Evolutionary conservation across 2,888 invertebrate genomes (phyloP).

Genomic region (Andricus quercusramuli): DNA sequence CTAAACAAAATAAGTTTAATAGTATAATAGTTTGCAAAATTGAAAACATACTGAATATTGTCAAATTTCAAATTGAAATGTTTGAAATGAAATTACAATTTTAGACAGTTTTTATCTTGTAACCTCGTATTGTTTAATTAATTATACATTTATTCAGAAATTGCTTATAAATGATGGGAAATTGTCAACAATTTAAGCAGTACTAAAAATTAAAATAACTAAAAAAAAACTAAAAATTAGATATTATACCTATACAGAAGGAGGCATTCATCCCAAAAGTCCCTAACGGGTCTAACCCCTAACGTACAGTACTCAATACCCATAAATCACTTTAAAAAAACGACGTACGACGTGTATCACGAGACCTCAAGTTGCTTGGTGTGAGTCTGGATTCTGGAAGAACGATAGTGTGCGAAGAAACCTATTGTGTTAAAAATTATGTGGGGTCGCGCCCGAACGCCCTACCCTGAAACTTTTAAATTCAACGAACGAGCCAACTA

Average conservation of each 20-base stretch:
- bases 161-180: too few species aligned
- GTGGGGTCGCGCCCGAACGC: constrained; percentile 47
- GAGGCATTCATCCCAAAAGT: background rate
- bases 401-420: constrained; percentile 48
- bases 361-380: constrained; percentile 40
- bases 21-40: too few species aligned
- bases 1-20: too few species aligned
- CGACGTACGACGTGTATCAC: constrained; percentile 22
- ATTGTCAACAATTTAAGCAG: too few species aligned
- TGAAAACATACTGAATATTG: too few species aligned
- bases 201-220: too few species aligned
- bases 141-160: too few species aligned
- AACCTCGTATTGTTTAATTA: too few species aligned
- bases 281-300: background rate
- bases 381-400: constrained; percentile 34
- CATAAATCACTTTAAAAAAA: background rate
- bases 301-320: background rate
- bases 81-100: too few species aligned
- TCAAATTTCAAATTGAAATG: too few species aligned
- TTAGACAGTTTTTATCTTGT: too few species aligned
- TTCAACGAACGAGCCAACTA: constrained; percentile 10
- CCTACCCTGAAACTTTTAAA: constrained; percentile 28
- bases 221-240: too few species aligned
- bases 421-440: constrained; percentile 56
- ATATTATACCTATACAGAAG: background rate